Conservation (phyloP, 2,888 invertebrate species). For the Eudasyphora cyanicolor region DNA sequence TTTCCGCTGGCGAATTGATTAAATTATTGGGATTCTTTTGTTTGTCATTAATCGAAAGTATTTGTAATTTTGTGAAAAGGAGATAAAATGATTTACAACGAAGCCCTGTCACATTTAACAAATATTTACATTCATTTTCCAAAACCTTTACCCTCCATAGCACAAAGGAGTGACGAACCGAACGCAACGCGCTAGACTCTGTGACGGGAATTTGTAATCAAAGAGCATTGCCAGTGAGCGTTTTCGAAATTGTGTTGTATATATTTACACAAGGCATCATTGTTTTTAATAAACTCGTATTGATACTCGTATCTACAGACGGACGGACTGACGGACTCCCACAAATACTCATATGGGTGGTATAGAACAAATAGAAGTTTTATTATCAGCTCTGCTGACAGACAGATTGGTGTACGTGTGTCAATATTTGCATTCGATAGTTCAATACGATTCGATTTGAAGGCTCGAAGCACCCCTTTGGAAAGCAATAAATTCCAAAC, state of each 20-base stretch:
- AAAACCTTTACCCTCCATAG: background rate
- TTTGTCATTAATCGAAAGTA: conserved; percentile 36
- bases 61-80: conserved; percentile 17
- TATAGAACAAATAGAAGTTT: conserved; percentile 52
- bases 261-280: conserved; percentile 19
- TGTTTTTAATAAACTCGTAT: conserved; percentile 23
- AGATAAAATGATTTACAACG: conserved; percentile 29
- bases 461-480: conserved; percentile 11
- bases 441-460: too few species aligned
- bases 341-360: conserved; percentile 36
- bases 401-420: conserved; percentile 35
- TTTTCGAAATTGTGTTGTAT: conserved; percentile 36
- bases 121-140: conserved; percentile 48
- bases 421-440: conserved; percentile 61
- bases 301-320: conserved; percentile 48
- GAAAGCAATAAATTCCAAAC: conserved; percentile 21
- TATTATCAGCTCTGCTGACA: conserved; percentile 42
- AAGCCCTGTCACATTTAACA: conserved; percentile 45
- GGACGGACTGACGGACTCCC: too few species aligned
- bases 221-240: background rate
- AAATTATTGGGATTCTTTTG: conserved; percentile 46
- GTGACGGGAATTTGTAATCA: conserved; percentile 46
- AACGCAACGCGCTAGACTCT: background rate
- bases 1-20: conserved; percentile 48
- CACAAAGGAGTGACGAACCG: background rate